These are phyloP conservation scores for Vicugna pacos DNA, from an alignment of 2,113 vertebrate genomes.

Conservation along the genomic window DNA sequence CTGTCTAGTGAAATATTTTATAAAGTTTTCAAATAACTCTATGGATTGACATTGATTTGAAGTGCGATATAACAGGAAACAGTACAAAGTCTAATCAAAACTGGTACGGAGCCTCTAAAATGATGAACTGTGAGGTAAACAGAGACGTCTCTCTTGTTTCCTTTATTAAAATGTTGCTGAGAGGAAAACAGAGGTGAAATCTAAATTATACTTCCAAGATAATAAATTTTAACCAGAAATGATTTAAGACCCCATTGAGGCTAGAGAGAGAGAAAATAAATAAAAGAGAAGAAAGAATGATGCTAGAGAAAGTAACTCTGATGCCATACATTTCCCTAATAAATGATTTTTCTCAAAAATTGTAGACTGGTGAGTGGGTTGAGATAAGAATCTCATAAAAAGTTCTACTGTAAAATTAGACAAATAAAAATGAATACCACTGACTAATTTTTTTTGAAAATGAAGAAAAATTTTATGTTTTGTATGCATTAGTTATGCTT, in stretches of 20 bases:
- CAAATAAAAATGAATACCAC: background rate
- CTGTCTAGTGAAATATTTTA: background rate
- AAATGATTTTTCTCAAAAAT: background rate
- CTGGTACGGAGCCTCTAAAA: background rate
- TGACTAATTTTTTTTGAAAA: background rate
- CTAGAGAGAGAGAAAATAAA: background rate
- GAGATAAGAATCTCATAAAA: background rate
- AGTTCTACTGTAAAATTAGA: background rate
- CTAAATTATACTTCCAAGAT: background rate
- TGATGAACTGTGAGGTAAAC: background rate
- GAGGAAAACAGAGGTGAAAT: background rate
- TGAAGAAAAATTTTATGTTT: background rate
- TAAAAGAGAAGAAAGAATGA: background rate
- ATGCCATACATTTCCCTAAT: background rate
- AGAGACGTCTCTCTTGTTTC: background rate
- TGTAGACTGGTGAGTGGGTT: background rate
- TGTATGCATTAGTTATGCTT: background rate
- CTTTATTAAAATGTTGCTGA: background rate
- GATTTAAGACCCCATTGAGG: background rate
- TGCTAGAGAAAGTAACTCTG: background rate
- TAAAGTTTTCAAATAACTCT: background rate
- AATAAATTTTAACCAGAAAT: background rate
- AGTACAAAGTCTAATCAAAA: background rate
- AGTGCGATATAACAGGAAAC: background rate
- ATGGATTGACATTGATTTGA: background rate